phyloP scores from a whole-genome alignment of 92 coral and sea anemone species.

The Actinernus sp. region DNA sequence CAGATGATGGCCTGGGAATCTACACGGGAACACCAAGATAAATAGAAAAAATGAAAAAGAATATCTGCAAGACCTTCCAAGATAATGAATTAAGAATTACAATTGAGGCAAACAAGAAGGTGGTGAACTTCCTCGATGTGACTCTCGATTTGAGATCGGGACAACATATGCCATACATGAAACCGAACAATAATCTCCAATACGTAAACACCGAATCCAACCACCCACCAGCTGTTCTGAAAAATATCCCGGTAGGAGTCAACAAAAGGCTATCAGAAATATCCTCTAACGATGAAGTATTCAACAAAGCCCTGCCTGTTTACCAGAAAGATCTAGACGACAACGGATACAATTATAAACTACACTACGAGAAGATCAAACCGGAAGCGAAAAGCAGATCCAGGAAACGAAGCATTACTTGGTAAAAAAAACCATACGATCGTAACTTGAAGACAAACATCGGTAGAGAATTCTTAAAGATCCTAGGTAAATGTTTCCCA shows the following conservation, averaged over 20 bases:
- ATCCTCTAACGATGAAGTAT: neutral
- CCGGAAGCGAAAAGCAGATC: neutral
- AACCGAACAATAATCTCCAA: slow-evolving; percentile 5
- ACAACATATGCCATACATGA: slow-evolving; percentile 14
- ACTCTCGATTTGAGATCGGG: slow-evolving; percentile 5
- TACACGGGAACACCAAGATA: too few relatives aligned
- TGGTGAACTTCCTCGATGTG: slow-evolving; percentile 9
- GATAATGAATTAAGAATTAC: too few relatives aligned
- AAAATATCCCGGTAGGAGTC: slow-evolving; percentile 5
- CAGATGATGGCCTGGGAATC: too few relatives aligned
- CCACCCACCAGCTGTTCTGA: slow-evolving; percentile 10
- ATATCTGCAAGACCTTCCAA: too few relatives aligned
- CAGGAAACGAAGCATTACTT: neutral
- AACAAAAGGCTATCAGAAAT: slow-evolving; percentile 11
- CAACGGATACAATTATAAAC: slow-evolving; percentile 1
- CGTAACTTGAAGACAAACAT: slow-evolving; percentile 9
- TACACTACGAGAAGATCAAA: neutral
- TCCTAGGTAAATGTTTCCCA: too few relatives aligned
- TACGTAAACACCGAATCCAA: slow-evolving; percentile 18
- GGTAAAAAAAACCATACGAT: slow-evolving; percentile 11
- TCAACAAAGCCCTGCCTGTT: slow-evolving; percentile 2
- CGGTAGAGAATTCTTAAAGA: slow-evolving; percentile 12
- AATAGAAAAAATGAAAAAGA: too few relatives aligned
- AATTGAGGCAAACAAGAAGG: too few relatives aligned
- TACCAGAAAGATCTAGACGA: slow-evolving; percentile 3